Evolutionary conservation across 2,113 vertebrate species (phyloP), one percentile per base, ranked within the genome.

Genomic region (Bagarius yarrelli): DNA sequence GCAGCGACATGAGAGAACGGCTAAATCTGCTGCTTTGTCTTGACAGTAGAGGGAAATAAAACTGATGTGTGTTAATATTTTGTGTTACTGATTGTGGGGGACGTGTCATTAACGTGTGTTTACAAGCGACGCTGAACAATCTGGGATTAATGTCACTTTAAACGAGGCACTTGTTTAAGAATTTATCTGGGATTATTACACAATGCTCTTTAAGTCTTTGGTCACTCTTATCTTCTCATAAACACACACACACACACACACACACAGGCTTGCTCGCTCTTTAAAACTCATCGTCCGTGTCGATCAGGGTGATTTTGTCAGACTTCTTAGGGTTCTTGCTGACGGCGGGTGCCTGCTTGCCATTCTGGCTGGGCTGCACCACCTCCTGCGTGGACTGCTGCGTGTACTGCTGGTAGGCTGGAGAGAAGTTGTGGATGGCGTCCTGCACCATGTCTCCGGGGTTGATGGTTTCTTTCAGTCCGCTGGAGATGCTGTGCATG

Each of bases 401-500:
- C 1, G 94, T 94, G 89, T 97, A 97, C 88, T 96, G 95, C 89
- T 97, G 96, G 90, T 98, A 97, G 0, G 93, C 79, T 0, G 95
- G 95, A 0, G 95, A 96, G 91, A 96, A 96, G 92, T 96, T 97
- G 90, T 96, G 96, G 85, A 97, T 97, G 5, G 96, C 96, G 1
- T 97, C 96, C 86, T 97, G 96, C 14, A 97, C 96, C 0, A 97
- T 97, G 84, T 97, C 96, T 56, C 95, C 94, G 0, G 95, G 96
- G 86, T 95, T 97, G 30, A 97, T 97, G 66, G 96, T 97, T 89
- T 97, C 96, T 90, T 97, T 97, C 87, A 96, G 90, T 13, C 95
- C 95, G 0, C 95, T 97, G 6, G 96, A 98, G 90, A 98, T 98
- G 92, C 96, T 98, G 89, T 97, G 96, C 95, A 98, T 95, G 0